These are phyloP conservation scores for Prinia subflava DNA, from an alignment of 2,113 vertebrate genomes.

Conservation along the genomic window DNA sequence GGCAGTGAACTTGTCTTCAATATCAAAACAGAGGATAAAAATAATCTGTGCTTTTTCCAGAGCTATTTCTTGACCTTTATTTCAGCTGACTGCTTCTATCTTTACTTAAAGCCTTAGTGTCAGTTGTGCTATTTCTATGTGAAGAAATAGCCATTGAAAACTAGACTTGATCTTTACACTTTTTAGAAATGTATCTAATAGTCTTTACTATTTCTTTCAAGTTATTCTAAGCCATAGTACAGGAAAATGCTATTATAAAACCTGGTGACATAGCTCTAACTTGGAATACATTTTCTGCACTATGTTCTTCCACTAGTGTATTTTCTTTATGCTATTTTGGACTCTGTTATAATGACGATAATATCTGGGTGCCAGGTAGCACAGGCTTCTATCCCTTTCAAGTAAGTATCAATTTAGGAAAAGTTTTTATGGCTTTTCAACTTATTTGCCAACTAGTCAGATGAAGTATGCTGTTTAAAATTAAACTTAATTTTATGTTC, in stretches of 20 bases:
- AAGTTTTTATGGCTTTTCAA: neutral
- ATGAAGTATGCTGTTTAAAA: neutral
- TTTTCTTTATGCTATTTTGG: neutral
- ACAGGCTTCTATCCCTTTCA: neutral
- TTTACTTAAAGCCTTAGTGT: neutral
- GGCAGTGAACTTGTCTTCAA: neutral
- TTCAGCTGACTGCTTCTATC: neutral
- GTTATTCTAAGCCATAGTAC: neutral
- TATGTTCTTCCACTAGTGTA: neutral
- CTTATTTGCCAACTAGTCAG: neutral
- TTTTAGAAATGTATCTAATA: neutral
- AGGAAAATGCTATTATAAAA: neutral
- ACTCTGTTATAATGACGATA: neutral
- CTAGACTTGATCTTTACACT: neutral
- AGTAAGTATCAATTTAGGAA: neutral
- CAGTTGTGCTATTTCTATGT: neutral
- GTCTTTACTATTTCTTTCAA: neutral
- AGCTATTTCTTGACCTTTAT: neutral
- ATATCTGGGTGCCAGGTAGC: neutral
- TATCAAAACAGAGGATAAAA: constrained; percentile 8
- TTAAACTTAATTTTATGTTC: neutral
- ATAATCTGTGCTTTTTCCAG: neutral
- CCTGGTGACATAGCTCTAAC: neutral
- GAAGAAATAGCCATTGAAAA: neutral
- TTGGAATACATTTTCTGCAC: neutral